These are phyloP conservation scores for Cyclophora punctaria DNA, from an alignment of 2,888 invertebrate genomes.

Conservation along the genomic window DNA sequence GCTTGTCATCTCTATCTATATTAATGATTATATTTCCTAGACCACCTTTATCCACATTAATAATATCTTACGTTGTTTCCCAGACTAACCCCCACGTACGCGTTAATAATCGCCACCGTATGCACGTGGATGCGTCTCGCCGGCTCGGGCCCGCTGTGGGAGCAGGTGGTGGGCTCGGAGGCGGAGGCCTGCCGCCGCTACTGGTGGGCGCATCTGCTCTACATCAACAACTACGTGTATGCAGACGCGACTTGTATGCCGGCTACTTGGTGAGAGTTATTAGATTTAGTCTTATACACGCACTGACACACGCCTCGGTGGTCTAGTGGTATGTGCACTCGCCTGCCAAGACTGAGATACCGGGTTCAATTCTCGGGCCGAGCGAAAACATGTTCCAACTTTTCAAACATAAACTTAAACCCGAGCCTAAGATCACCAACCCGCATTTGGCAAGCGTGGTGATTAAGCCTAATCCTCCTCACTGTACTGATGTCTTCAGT, in stretches of 20 bases:
- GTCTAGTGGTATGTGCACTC: too few species aligned
- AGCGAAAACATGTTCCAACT: too few species aligned
- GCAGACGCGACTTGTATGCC: conserved; percentile 41
- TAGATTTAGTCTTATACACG: background rate
- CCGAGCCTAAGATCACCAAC: too few species aligned
- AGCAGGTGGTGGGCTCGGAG: conserved; percentile 41
- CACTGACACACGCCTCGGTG: too few species aligned
- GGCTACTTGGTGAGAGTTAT: conserved; percentile 53
- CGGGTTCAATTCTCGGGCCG: too few species aligned
- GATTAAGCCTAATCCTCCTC: too few species aligned
- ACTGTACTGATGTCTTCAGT: too few species aligned
- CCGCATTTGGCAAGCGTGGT: too few species aligned
- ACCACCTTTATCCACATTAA: background rate
- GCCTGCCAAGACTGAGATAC: too few species aligned
- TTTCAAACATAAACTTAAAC: too few species aligned
- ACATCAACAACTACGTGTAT: conserved; percentile 61
- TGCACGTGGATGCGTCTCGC: conserved; percentile 47
- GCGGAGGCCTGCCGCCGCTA: conserved; percentile 47
- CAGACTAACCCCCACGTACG: conserved; percentile 59
- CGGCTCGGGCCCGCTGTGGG: conserved; percentile 56
- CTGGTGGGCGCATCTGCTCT: conserved; percentile 67
- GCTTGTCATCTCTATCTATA: too few species aligned
- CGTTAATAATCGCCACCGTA: conserved; percentile 45
- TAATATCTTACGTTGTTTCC: conserved; percentile 1
- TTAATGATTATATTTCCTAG: too few species aligned